Conservation (phyloP, 30 jellyfish, hydroid and myxozoan genomes). For the Turritopsis rubra region DNA sequence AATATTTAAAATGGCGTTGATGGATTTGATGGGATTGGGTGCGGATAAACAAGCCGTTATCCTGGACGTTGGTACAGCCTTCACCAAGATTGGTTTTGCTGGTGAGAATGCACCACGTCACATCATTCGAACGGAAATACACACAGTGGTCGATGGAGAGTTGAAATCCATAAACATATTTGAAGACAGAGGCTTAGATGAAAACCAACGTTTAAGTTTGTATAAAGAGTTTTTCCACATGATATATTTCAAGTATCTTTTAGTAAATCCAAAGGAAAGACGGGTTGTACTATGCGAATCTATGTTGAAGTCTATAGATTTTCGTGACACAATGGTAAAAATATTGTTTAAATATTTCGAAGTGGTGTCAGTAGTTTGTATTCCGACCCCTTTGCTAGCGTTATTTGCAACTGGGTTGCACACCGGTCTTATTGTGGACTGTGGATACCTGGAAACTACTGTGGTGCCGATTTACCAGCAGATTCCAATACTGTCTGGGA, state of each 20-base stretch:
- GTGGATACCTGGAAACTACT: conserved; percentile 83
- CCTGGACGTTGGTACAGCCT: conserved; percentile 89
- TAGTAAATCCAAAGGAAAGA: conserved; percentile 93
- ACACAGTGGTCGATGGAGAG: conserved; percentile 37
- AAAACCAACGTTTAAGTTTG: conserved; percentile 27
- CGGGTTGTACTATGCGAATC: conserved; percentile 88
- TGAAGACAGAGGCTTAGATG: conserved; percentile 13
- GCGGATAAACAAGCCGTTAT: conserved; percentile 92
- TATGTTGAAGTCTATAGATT: conserved; percentile 52
- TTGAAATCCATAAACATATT: conserved; percentile 38
- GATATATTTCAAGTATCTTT: conserved; percentile 64
- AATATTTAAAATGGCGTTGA: conserved; percentile 55
- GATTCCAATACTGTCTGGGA: conserved; percentile 71
- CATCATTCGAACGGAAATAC: conserved; percentile 63
- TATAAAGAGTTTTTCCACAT: conserved; percentile 67
- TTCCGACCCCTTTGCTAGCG: conserved; percentile 82
- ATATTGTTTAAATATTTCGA: conserved; percentile 68
- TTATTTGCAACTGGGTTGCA: conserved; percentile 81
- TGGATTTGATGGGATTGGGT: conserved; percentile 95
- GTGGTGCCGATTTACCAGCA: conserved; percentile 84
- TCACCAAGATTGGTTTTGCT: conserved; percentile 89
- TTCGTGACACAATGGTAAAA: conserved; percentile 61
- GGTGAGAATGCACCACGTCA: conserved; percentile 89
- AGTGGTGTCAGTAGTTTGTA: conserved; percentile 67
- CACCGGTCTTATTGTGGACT: conserved; percentile 80